Base-by-base conservation (phyloP, 1,140 invertebrate genomes). In the Platorchestia sp. region DNA sequence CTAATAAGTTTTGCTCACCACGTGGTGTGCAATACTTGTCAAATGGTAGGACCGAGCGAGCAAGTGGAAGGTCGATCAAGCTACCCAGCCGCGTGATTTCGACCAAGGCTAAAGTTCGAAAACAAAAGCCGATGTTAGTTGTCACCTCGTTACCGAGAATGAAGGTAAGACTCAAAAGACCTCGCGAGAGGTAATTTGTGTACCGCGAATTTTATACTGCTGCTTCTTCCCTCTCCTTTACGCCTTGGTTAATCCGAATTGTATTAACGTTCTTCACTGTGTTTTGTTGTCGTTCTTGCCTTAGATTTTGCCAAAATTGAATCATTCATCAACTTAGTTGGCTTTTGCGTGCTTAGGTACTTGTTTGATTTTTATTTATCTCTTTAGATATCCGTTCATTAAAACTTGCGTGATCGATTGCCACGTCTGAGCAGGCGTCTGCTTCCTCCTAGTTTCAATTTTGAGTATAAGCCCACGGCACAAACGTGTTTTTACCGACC, bases 141-240 rank as follows among this genome's bases (percentile, higher is more conserved):
- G 41, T 42, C 87, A 42, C 87, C 87, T 22, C 87, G 5, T 89
- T 42, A 41, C 87, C 10, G 41, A 89, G 27, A 89, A 14, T 43
- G 87, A 93, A 93, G 91, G 91, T 93, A 93, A 93, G 91, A 93
- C 91, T 93, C 41, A 6, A 36, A 14, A 45, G 91, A 93, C 45
- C 45, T 93, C 91, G 43, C 91, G 91, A 45, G 91, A 93, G 45
- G 91, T 93, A 3, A 42, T 44, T 47, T 45, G 43, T 93, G 45
- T 90, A 42, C 19, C 91, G 91, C 91, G 91, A 47, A 75, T 75
- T 75, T 75, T 36, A 36, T 75, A 75, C 59, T 90, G 41, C 87
- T 93, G 91, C 91, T 93, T 42, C 89, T 47, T 93, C 91, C 91
- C 91, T 93, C 36, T 45, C 91, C 91, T 93, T 47, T 93, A 47